A percentile compares a stretch with the other conserved stretches of the same genome.
phyloP scores from a whole-genome alignment of 2,113 vertebrate genomes.

The Sisor rabdophorus region DNA sequence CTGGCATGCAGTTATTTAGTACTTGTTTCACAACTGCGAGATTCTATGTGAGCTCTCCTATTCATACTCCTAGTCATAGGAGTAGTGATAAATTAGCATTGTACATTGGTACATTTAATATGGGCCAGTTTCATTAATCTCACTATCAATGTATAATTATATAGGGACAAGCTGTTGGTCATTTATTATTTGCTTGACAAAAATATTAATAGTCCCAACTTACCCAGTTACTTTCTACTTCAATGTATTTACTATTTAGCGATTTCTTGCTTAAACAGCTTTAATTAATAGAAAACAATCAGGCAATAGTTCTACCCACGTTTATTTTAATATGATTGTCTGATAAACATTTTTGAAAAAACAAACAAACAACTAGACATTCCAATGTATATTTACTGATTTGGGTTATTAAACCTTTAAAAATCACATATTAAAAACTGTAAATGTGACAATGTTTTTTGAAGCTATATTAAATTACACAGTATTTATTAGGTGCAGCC shows the following conservation, averaged over 20 bases:
- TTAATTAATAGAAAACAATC: background rate
- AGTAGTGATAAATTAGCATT: no score
- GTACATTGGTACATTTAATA: conserved; percentile 59
- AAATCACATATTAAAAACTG: background rate
- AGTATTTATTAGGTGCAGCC: conserved; percentile 17
- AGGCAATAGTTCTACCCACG: no score
- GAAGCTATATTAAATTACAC: background rate
- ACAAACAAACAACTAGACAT: background rate
- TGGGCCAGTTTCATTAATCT: conserved; percentile 61
- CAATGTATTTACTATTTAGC: background rate
- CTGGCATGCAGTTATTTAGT: no score
- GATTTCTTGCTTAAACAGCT: background rate
- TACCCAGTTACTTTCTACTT: background rate
- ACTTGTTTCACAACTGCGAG: no score
- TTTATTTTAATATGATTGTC: background rate
- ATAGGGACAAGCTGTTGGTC: conserved; percentile 53
- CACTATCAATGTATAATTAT: conserved; percentile 53
- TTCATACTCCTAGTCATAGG: no score
- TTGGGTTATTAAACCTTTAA: background rate
- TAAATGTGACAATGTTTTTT: background rate
- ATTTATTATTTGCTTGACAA: conserved; percentile 50
- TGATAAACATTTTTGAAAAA: background rate
- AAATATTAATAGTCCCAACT: background rate
- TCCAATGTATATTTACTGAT: background rate
- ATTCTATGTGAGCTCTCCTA: no score